phyloP scores from a whole-genome alignment of 2,797 vertebrate genomes.

The Sebastes minor region DNA sequence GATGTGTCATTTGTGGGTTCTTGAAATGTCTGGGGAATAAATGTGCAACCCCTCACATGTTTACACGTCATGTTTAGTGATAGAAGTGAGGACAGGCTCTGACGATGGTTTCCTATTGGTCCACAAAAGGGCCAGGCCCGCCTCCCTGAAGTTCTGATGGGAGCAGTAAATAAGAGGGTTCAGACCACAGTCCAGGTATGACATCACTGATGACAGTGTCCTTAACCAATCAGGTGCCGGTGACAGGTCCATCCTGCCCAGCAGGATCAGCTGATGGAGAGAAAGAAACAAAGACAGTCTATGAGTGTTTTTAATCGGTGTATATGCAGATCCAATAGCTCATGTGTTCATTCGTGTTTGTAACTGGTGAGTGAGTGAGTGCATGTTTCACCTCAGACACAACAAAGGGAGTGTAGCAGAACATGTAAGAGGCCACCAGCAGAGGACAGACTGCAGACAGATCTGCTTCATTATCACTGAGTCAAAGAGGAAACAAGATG shows the following conservation, averaged over 20 bases:
- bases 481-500: background rate
- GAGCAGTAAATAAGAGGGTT: conserved; percentile 82
- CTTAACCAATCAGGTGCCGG: conserved; percentile 80
- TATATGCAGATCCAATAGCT: background rate
- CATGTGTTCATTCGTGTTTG: background rate
- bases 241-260: conserved; percentile 71
- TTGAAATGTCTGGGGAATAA: background rate
- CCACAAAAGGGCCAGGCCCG: conserved; percentile 76
- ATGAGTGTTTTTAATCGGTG: background rate
- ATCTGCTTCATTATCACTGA: conserved; percentile 64
- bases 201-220: conserved; percentile 80
- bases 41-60: background rate
- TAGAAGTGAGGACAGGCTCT: conserved; percentile 76
- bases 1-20: too few relatives aligned
- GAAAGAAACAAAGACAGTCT: background rate
- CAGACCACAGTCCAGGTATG: conserved; percentile 79
- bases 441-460: conserved; percentile 75
- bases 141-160: conserved; percentile 76
- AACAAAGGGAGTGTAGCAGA: conserved; percentile 81
- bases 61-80: conserved; percentile 56
- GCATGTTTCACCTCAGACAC: conserved; percentile 74
- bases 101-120: conserved; percentile 57
- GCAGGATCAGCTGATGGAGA: conserved; percentile 71
- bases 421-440: conserved; percentile 69
- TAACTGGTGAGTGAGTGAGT: background rate